Percentiles rank a stretch among this genome's conserved stretches.
Evolutionary conservation across 2,113 vertebrate species (phyloP).

Genomic region (Cromileptes altivelis): DNA sequence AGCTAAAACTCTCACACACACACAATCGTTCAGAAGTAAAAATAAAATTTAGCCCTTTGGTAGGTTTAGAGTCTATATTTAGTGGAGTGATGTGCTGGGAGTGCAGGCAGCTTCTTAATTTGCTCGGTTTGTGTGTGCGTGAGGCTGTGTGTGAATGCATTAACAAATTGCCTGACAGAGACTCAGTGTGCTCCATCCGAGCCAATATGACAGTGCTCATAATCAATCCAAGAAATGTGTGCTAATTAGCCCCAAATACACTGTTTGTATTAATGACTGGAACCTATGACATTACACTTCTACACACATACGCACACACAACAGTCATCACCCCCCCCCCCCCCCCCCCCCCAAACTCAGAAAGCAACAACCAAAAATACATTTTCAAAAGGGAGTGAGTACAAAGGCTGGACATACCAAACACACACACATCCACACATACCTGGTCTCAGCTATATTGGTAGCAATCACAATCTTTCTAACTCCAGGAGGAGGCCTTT

Average conservation of each 20-base stretch:
- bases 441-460: conserved; percentile 99
- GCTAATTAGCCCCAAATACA: conserved; percentile 57
- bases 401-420: not conserved
- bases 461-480: conserved; percentile 98
- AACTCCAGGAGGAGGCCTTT: conserved; percentile 94
- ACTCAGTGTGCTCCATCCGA: conserved; percentile 27
- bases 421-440: conserved; percentile 32
- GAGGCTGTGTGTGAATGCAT: conserved; percentile 33
- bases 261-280: conserved; percentile 19
- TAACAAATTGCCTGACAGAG: conserved; percentile 58
- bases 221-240: conserved; percentile 45
- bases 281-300: not conserved
- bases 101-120: conserved; percentile 52
- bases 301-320: conserved; percentile 12
- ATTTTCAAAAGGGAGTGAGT: not conserved
- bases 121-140: conserved; percentile 33
- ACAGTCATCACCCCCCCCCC: not conserved
- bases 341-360: not conserved
- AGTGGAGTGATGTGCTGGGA: conserved; percentile 35
- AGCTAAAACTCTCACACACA: conserved; percentile 13
- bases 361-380: conserved; percentile 19
- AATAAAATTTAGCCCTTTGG: conserved; percentile 46
- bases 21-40: conserved; percentile 42
- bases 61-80: conserved; percentile 61
- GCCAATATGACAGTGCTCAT: conserved; percentile 40